Percentiles rank a stretch among this genome's conserved stretches.
phyloP scores from a whole-genome alignment of 2,113 vertebrate species.

The Vimba vimba region DNA sequence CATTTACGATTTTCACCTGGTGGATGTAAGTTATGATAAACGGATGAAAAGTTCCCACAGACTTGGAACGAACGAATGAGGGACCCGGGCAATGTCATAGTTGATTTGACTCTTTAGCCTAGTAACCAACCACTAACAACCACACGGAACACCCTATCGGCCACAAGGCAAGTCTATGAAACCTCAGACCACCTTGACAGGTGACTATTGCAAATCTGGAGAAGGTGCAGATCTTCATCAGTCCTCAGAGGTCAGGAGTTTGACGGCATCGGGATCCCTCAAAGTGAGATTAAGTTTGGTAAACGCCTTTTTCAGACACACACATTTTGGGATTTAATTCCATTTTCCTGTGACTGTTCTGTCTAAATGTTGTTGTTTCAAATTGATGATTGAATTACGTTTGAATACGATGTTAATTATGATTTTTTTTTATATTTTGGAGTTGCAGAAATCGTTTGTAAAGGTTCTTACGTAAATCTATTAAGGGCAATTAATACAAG shows the following conservation, averaged over 20 bases:
- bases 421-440: not conserved
- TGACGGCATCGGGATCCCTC: not conserved
- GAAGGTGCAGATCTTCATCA: not conserved
- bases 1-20: not conserved
- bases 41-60: not conserved
- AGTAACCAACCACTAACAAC: no score
- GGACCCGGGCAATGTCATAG: no score
- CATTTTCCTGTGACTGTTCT: not conserved
- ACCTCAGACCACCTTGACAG: no score
- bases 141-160: no score
- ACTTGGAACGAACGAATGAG: not conserved
- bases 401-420: no score
- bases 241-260: not conserved
- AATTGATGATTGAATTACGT: not conserved
- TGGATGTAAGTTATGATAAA: not conserved
- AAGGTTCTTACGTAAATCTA: not conserved
- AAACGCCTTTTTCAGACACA: not conserved
- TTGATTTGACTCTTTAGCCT: no score
- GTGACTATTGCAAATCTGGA: not conserved
- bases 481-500: no score
- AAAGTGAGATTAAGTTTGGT: not conserved
- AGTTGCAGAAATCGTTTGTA: not conserved
- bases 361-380: not conserved
- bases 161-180: no score
- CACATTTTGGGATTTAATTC: not conserved